Evolutionary conservation across 2,797 vertebrate genomes (phyloP), one percentile per base, ranked within the genome.

Genomic region (Clarias pachynema): DNA sequence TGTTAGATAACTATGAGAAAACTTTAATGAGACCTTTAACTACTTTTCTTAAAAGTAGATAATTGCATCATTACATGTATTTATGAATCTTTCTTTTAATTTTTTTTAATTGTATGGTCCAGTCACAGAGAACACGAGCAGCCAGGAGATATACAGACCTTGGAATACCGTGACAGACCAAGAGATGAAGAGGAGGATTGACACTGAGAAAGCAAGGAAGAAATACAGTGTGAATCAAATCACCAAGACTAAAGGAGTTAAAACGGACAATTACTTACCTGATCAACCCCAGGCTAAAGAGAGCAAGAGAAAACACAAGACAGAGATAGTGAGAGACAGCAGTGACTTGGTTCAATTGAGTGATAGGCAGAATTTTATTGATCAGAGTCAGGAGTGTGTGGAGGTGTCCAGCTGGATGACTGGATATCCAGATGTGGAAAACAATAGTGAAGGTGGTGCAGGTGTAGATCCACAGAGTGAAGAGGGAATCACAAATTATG

Each of bases 121-220:
- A n/a, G 68, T 80, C n/a, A 81, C 87, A 85, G 86, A 88, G 75
- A 83, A 87, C 37, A 44, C 49, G 2, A 87, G 91, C 82, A 94
- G 94, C 63, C 16, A 93, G 49, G 93, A 94, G 84, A 85, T 78
- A 31, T 12, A 70, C 26, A 81, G 18, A 73, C 22, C 5, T 40
- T 37, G 20, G 53, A 37, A 82, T 65, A 70, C 34, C 2, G 24
- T 81, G 63, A 78, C 34, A 40, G 62, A 81, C 26, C 68, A 59
- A 34, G 49, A 62, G 22, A 80, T 12, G n/a, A 63, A 81, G n/a
- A 82, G 3, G 16, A 79, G 73, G 26, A 53, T 57, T 18, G 22
- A 79, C 66, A 34, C 34, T 24, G 20, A 24, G 72, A 78, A 7
- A 59, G 62, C 24, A 82, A 83, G 49, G 37, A 68, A 18, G 12